Conservation (phyloP, 2,888 invertebrate genomes). For the Escarpia spicata region DNA sequence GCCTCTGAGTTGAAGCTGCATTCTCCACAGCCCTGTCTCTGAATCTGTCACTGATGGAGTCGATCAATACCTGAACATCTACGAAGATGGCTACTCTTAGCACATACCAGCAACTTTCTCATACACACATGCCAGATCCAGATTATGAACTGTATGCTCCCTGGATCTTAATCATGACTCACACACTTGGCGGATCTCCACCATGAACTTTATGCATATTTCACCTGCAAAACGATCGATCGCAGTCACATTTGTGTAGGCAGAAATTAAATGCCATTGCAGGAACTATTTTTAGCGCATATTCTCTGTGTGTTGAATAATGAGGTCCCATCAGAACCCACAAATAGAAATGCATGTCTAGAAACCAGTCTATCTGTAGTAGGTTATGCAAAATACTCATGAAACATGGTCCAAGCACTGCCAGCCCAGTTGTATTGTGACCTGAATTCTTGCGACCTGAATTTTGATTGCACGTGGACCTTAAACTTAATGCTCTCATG, state of each 20-base stretch:
- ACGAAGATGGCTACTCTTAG: background rate
- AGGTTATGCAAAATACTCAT: background rate
- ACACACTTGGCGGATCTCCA: background rate
- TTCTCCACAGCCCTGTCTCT: background rate
- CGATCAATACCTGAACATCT: background rate
- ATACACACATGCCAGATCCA: background rate
- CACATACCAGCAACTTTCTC: background rate
- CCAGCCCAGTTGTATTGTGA: background rate
- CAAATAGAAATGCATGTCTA: background rate
- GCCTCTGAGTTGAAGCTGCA: background rate
- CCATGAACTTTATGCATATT: background rate
- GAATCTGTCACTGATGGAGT: background rate
- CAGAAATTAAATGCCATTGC: background rate
- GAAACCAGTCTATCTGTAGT: too few species aligned
- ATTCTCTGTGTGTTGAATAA: background rate
- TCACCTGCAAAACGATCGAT: background rate
- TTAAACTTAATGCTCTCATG: background rate
- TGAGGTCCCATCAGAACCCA: background rate
- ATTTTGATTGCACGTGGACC: slow-evolving; percentile 7
- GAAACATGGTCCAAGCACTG: background rate
- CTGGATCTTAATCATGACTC: background rate
- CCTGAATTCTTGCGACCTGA: background rate
- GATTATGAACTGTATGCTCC: background rate
- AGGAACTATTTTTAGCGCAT: background rate
- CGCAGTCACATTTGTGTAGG: background rate